phyloP scores from a whole-genome alignment of 2,888 invertebrate genomes.

The Sceliomorpha sp. region DNA sequence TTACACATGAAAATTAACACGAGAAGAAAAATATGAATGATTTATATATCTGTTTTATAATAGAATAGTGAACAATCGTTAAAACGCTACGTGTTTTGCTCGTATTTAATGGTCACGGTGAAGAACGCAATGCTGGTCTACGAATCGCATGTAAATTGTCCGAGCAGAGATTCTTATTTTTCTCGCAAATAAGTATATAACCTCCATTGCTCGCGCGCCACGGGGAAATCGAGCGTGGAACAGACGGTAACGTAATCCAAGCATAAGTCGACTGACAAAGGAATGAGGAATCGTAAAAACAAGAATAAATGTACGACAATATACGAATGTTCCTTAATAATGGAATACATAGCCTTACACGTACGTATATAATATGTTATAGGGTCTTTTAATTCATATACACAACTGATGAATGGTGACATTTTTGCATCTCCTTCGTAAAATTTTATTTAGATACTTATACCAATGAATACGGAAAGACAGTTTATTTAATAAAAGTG shows the following conservation, averaged over 20 bases:
- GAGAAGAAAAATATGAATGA: conserved; percentile 28
- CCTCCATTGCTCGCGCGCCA: background rate
- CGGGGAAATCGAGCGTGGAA: conserved; percentile 11
- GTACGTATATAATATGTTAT: background rate
- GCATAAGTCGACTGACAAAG: conserved; percentile 11
- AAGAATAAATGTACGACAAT: background rate
- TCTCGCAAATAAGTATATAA: conserved; percentile 7
- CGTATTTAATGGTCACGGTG: conserved; percentile 32
- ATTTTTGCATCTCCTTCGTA: background rate
- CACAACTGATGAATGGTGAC: conserved; percentile 3
- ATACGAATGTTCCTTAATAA: conserved; percentile 10
- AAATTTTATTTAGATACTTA: background rate
- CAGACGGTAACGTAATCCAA: conserved; percentile 20
- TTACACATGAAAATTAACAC: conserved; percentile 30
- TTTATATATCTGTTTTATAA: conserved; percentile 47
- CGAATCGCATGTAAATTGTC: conserved; percentile 32
- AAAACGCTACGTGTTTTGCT: conserved; percentile 26
- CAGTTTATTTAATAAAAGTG: background rate
- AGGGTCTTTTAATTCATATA: too few species aligned
- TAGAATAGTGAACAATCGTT: conserved; percentile 30
- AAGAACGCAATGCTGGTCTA: conserved; percentile 26
- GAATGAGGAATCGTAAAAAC: conserved; percentile 26
- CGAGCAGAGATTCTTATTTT: conserved; percentile 27
- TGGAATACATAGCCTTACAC: background rate
- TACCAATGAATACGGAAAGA: background rate